Evolutionary conservation across 2,113 vertebrate species (phyloP).

Genomic region (Ifrita kowaldi): DNA sequence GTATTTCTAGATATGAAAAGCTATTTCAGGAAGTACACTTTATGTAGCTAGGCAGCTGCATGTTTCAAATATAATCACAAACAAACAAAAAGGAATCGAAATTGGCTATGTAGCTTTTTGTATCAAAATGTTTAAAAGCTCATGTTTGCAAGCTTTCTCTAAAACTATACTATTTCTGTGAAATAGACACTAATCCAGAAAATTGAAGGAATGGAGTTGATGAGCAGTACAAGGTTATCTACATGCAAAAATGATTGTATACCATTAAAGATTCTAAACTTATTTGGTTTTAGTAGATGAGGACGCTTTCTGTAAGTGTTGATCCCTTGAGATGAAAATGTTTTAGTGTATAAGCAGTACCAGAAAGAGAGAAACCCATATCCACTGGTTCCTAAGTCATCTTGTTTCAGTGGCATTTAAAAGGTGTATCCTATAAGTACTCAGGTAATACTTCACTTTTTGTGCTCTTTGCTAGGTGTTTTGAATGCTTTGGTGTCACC

Average conservation of each 20-base stretch:
- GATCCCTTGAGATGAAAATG: background rate
- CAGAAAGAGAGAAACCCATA: background rate
- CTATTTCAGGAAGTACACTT: background rate
- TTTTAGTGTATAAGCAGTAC: background rate
- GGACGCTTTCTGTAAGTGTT: background rate
- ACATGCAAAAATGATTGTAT: background rate
- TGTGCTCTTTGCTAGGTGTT: conserved; percentile 76
- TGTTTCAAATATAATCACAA: background rate
- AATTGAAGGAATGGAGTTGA: background rate
- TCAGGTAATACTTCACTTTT: conserved; percentile 63
- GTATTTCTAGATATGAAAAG: background rate
- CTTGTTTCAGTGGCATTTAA: background rate
- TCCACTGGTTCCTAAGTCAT: background rate
- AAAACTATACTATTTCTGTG: background rate
- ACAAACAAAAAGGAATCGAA: background rate
- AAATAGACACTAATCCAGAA: background rate
- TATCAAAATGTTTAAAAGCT: background rate
- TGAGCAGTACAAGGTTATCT: background rate
- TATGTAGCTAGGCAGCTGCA: background rate
- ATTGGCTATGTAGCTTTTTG: background rate
- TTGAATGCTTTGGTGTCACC: conserved; percentile 76
- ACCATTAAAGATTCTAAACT: background rate
- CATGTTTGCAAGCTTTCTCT: background rate
- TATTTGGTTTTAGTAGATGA: background rate
- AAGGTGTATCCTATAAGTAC: background rate